These are phyloP conservation scores for Loxodonta africana DNA, from an alignment of 2,113 vertebrate species.

Conservation along the genomic window DNA sequence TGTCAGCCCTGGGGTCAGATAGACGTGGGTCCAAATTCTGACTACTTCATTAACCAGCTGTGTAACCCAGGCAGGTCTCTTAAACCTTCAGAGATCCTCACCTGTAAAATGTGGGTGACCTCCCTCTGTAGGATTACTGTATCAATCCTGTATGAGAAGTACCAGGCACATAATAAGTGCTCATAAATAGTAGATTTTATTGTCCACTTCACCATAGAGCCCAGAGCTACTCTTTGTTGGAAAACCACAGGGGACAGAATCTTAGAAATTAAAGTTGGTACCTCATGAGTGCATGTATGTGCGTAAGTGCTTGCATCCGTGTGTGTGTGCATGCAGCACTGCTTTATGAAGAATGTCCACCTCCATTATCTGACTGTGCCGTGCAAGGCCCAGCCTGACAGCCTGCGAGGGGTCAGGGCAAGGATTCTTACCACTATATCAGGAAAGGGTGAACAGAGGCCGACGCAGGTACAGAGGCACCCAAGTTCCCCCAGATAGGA, in stretches of 20 bases:
- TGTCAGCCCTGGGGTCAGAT: not conserved
- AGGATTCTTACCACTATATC: not conserved
- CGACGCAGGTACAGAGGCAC: not conserved
- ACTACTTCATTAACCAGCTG: too few species aligned
- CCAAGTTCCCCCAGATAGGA: not conserved
- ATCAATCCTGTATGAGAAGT: accelerated
- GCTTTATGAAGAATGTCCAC: not conserved
- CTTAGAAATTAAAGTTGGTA: not conserved
- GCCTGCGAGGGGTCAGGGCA: not conserved
- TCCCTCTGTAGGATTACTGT: not conserved
- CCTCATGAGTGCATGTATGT: not conserved
- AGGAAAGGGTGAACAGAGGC: not conserved
- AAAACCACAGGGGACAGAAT: not conserved
- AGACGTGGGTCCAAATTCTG: too few species aligned
- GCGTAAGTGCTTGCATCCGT: too few species aligned
- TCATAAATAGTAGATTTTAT: not conserved
- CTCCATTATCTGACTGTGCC: too few species aligned
- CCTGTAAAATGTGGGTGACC: not conserved
- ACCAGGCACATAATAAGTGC: not conserved
- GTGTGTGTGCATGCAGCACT: too few species aligned
- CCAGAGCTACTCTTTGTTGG: not conserved
- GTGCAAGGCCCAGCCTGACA: not conserved
- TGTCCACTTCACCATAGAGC: not conserved
- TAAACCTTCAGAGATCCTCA: not conserved
- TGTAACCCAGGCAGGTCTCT: slow-evolving; percentile 36